These are phyloP conservation scores for Zoanthus sansibaricus DNA, from an alignment of 92 coral and sea anemone species.

Conservation along the genomic window DNA sequence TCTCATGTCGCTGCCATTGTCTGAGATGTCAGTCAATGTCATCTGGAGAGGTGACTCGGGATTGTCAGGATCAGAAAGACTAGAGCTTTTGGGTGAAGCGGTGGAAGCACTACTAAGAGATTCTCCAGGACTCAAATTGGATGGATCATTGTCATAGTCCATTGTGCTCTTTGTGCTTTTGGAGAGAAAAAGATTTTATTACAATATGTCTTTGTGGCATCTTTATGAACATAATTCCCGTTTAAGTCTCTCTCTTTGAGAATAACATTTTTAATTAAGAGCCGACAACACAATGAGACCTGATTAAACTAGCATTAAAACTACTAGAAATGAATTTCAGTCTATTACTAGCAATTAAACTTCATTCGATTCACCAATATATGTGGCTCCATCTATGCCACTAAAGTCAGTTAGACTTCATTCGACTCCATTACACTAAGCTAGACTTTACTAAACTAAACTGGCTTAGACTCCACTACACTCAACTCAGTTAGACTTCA, in stretches of 20 bases:
- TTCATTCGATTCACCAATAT: too few relatives aligned
- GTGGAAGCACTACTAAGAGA: conserved; percentile 15
- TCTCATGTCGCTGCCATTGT: background rate
- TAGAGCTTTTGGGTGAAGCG: conserved; percentile 38
- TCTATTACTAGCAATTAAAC: too few relatives aligned
- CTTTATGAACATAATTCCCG: too few relatives aligned
- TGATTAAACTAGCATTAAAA: background rate
- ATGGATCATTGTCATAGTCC: conserved; percentile 3
- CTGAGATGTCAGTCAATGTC: conserved; percentile 10
- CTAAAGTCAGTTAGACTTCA: background rate
- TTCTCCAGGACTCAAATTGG: conserved; percentile 19
- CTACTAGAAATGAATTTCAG: background rate
- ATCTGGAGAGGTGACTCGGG: conserved; percentile 41
- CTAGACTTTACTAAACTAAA: background rate
- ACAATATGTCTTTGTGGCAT: background rate
- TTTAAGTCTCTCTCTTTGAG: too few relatives aligned
- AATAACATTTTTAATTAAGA: too few relatives aligned
- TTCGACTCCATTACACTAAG: background rate
- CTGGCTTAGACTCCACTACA: background rate
- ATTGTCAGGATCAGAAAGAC: conserved; percentile 23
- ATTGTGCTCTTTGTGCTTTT: background rate
- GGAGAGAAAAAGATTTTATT: background rate
- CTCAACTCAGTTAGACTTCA: background rate
- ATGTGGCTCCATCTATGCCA: background rate
- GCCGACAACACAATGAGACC: too few relatives aligned